A percentile compares a stretch with the other conserved stretches of the same genome.
Conservation (phyloP, 2,888 invertebrate species). For the Tryphoninae sp. region DNA sequence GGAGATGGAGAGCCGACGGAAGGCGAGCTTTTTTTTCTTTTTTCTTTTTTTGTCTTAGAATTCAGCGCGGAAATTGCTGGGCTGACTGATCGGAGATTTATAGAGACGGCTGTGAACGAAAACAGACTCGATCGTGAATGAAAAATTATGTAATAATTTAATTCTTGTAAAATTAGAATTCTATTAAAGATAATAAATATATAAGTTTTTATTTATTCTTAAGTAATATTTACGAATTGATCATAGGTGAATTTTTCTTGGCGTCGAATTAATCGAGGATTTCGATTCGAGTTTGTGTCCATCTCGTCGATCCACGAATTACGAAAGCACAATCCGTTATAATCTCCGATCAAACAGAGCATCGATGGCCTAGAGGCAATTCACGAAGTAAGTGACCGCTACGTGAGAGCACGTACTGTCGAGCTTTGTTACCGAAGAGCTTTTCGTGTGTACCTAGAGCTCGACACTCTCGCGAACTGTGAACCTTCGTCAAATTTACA, state of each 20-base stretch:
- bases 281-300: not conserved
- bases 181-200: not conserved
- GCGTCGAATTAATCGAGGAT: not conserved
- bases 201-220: not conserved
- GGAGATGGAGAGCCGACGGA: slow-evolving; percentile 35
- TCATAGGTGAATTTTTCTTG: not conserved
- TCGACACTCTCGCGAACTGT: slow-evolving; percentile 11
- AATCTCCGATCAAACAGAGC: slow-evolving; percentile 51
- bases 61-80: slow-evolving; percentile 31
- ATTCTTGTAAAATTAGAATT: too few relatives aligned
- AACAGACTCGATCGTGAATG: not conserved
- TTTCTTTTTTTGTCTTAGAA: not conserved
- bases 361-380: slow-evolving; percentile 7
- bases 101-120: not conserved
- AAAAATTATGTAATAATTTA: not conserved
- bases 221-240: not conserved
- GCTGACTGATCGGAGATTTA: not conserved
- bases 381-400: slow-evolving; percentile 29
- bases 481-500: slow-evolving; percentile 29
- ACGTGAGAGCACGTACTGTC: slow-evolving; percentile 52
- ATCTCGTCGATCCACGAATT: not conserved
- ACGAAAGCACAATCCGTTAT: slow-evolving; percentile 10
- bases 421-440: slow-evolving; percentile 33
- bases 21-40: not conserved
- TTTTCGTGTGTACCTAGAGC: slow-evolving; percentile 40